phyloP scores from a whole-genome alignment of 2,797 vertebrate genomes.

The Typhlichthys subterraneus region DNA sequence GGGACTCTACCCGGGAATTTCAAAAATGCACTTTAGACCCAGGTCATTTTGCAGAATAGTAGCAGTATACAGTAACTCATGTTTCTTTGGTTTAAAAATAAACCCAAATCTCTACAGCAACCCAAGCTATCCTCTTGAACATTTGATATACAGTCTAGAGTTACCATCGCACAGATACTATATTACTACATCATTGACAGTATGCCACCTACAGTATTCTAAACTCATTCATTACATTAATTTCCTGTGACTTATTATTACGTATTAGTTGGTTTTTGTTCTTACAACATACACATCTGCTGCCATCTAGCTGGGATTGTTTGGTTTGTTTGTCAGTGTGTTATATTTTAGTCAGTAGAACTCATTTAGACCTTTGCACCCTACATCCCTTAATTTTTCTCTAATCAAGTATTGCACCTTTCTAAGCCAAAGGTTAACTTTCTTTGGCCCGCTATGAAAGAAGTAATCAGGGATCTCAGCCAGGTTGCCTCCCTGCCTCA shows the following conservation, averaged over 20 bases:
- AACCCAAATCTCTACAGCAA: conserved; percentile 55
- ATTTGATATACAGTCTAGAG: conserved; percentile 37
- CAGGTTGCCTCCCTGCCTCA: conserved; percentile 13
- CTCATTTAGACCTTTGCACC: conserved; percentile 1
- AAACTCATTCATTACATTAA: no score
- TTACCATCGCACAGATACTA: not conserved
- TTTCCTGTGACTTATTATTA: not conserved
- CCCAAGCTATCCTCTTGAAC: conserved; percentile 44
- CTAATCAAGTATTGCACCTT: conserved; percentile 7
- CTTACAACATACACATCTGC: conserved; percentile 6
- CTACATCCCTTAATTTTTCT: not conserved
- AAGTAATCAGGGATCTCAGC: conserved; percentile 30
- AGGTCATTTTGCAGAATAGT: conserved; percentile 65
- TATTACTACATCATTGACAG: conserved; percentile 21
- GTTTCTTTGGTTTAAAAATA: conserved; percentile 66
- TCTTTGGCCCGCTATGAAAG: conserved; percentile 7
- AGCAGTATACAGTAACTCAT: conserved; percentile 45
- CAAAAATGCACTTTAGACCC: conserved; percentile 69
- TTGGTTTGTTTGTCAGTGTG: conserved; percentile 6
- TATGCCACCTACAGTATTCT: no score
- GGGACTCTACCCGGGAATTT: conserved; percentile 65
- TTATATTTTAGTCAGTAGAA: conserved; percentile 11
- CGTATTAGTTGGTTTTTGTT: not conserved
- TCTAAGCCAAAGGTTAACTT: not conserved
- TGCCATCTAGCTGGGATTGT: not conserved